Evolutionary conservation across 2,888 invertebrate species (phyloP), one percentile per base, ranked within the genome.

Genomic region (Macrosoma leucophasiata): DNA sequence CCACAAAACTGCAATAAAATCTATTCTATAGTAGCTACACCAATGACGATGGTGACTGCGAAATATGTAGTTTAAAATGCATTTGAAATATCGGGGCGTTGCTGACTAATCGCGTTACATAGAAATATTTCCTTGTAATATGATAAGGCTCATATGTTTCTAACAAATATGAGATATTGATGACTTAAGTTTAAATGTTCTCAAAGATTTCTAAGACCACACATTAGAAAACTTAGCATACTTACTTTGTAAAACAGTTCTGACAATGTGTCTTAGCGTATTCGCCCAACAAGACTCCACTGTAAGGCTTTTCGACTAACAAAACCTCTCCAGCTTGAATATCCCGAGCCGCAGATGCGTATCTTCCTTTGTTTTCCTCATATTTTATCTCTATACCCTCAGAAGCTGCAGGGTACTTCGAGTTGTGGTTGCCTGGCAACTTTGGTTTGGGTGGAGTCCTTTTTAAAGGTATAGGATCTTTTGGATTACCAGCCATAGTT

Each of bases 321-420:
- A 95, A 62, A 29, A 90, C 84, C 52, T 93, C 91, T 0, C 95
- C 95, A 2, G 90, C 88, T 42, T 85, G 74, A 6, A 95, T 89
- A 51, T 91, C 86, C 36, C 86, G 84, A 0, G 84, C 82, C 0
- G 95, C 93, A 15, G 87, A 84, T 0, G 92, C 94, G 62, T 88
- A 93, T 52, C 95, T 85, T 1, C 95, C 95, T 55, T 87, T 86
- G 2, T 72, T 62, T 11, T 84, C 78, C 32, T 88, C 88, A 38
- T 87, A 84, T 29, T 87, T 87, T 41, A 94, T 87, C 33, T 85
- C 81, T 2, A 94, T 82, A 1, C 88, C 84, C 3, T 86, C 84
- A 41, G 90, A 90, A 12, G 90, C 88, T 3, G 88, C 82, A 1
- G 86, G 86, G 48, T 87, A 89, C 21, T 65, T 50, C 2, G 64